Evolutionary conservation across 2,113 vertebrate species (phyloP).

Genomic region (Psilopsiagon aymara): DNA sequence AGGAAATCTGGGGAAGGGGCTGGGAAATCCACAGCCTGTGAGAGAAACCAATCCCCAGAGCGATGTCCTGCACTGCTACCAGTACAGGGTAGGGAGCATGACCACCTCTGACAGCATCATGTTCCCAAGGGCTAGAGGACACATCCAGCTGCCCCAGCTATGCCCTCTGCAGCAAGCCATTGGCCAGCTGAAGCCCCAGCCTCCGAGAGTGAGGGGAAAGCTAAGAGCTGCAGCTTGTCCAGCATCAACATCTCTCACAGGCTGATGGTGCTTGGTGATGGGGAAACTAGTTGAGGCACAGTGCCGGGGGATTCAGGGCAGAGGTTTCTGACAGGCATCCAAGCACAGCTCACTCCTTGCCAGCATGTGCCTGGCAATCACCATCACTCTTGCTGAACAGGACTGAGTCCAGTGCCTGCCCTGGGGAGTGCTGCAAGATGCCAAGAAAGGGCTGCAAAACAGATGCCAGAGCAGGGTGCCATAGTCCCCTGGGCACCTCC

Average conservation of each 20-base stretch:
- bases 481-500: rapidly evolving
- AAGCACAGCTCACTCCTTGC: background rate
- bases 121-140: background rate
- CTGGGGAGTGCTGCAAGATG: background rate
- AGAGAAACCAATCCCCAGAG: background rate
- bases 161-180: background rate
- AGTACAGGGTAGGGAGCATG: background rate
- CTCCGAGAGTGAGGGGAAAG: background rate
- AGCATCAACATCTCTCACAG: rapidly evolving
- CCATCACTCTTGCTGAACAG: rapidly evolving
- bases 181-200: background rate
- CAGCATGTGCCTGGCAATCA: rapidly evolving
- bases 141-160: background rate
- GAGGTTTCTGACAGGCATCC: background rate
- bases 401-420: rapidly evolving
- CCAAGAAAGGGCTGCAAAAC: background rate
- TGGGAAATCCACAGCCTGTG: rapidly evolving
- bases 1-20: background rate
- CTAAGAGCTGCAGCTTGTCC: background rate
- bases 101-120: rapidly evolving
- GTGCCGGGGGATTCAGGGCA: background rate
- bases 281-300: background rate
- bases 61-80: background rate
- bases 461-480: background rate
- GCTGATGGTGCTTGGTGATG: rapidly evolving